Evolutionary conservation across 2,797 vertebrate genomes (phyloP), one percentile per base, ranked within the genome.

Genomic region (Manis javanica): DNA sequence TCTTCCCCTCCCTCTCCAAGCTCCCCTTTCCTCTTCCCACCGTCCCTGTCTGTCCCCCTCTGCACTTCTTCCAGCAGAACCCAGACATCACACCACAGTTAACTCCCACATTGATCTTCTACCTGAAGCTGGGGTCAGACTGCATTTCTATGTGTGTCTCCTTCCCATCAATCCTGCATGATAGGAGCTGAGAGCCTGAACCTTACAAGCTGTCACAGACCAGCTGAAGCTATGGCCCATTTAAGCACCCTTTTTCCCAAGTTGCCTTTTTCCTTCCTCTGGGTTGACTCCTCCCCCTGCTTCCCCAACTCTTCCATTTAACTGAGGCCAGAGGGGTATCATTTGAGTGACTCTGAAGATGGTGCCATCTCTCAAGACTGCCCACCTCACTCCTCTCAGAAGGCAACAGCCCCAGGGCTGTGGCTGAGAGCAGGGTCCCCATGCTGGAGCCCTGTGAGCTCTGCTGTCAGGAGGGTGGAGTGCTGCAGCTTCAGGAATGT

Each of bases 401-500:
- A 46, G 68, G 55, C 34, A 75, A 37, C 74, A 79, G 64, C 59
- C 39, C 46, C 1, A 0, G 53, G 89, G 49, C 71, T 64, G 0
- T 3, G 39, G 18, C 21, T 1, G 53, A 42, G 42, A 68, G 19
- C 11, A 10, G 49, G 21, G 74, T 64, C 19, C 21, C 16, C 0
- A 9, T 1, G 0, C 31, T 59, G 61, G 90, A 53, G 84, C 16
- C 75, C 31, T 16, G 23, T 0, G 0, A 1, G 57, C 42, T 18
- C 46, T 24, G 37, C 21, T 16, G 10, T 12, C 6, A 13, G 42
- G 78, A 69, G 39, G 31, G 34, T 13, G 13, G 71, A 82, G 46
- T 7, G 2, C n/a, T 4, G 3, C 4, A 2, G 0, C 39, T 23
- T 37, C 31, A 3, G 51, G 18, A 21, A 5, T 11, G n/a, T 13